Percentiles rank a stretch among this genome's conserved stretches.
phyloP scores from a whole-genome alignment of 2,113 vertebrate species.

The Brevimyrus niger region DNA sequence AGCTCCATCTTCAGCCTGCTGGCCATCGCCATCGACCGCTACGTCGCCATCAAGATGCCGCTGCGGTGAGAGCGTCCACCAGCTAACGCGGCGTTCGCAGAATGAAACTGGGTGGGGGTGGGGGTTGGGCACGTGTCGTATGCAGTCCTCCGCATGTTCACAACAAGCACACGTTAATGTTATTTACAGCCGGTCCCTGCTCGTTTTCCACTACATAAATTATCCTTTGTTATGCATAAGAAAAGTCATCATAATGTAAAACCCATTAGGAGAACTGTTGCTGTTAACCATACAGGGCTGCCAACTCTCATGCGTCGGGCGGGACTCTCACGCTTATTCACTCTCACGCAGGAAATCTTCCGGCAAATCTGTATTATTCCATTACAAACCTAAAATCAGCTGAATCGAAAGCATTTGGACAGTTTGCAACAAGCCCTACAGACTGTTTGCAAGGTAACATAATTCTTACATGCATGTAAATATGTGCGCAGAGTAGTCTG shows the following conservation, averaged over 20 bases:
- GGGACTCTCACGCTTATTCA: neutral
- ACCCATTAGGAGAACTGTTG: neutral
- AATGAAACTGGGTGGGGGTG: neutral
- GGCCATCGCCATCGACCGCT: constrained; percentile 89
- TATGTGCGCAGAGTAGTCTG: neutral
- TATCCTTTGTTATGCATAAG: neutral
- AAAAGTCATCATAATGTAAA: neutral
- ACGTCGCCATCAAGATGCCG: constrained; percentile 88
- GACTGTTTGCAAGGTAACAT: neutral
- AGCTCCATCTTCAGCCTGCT: constrained; percentile 96
- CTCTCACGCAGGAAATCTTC: neutral
- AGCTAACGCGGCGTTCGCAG: neutral
- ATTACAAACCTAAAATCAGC: neutral
- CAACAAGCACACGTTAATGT: neutral
- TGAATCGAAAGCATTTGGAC: neutral
- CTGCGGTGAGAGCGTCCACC: constrained; percentile 72
- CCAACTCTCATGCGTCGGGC: neutral
- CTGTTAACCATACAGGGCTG: neutral
- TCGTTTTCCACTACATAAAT: neutral
- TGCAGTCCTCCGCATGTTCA: neutral
- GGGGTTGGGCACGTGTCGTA: neutral
- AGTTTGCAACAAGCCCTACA: neutral
- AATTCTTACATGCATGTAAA: neutral
- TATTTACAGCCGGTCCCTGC: neutral
- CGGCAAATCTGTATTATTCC: neutral